Evolutionary conservation across 2,113 vertebrate species (phyloP), one percentile per base, ranked within the genome.

Genomic region (Oceanites oceanicus): DNA sequence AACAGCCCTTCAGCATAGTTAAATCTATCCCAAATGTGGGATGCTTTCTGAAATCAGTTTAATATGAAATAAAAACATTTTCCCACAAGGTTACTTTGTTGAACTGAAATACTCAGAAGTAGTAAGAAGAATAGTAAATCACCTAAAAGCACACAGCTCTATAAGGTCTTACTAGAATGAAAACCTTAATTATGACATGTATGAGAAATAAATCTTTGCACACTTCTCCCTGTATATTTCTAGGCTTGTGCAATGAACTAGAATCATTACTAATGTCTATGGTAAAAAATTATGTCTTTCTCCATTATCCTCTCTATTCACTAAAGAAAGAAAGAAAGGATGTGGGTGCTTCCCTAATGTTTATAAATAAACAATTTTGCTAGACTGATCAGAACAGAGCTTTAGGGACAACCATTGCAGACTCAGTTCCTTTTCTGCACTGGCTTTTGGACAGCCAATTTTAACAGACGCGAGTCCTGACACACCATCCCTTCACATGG

Each of bases 31-130:
- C 47, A 74, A 45, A 73, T 32, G 26, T 22, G 17, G 44, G 53
- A 86, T 75, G 83, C 72, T 95, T 90, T 94, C 79, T 42, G 36
- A 83, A 94, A 90, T 88, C 56, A 93, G 67, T 83, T 95, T 77
- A 80, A 86, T 20, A 66, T 29, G 10, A 92, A 76, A 90, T 61
- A 76, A 91, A 93, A 70, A 19, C 13, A 45, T 80, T 92, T 83
- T 56, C 72, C 75, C 75, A 79, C 34, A 80, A 70, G 36, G 67
- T 79, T 76, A 79, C 50, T 73, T 53, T 76, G 66, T 86, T 85
- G 62, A 88, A 29, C 25, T 73, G 58, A 88, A 90, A 80, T 73
- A 86, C 36, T 36, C 67, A 58, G 10, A 25, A 92, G 19, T 20
- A 74, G 52, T 6, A 90, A 34, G 34, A 90, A 62, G 70, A 90